Evolutionary conservation across 2,888 invertebrate species (phyloP), one percentile per base, ranked within the genome.

Genomic region (Mycalesis mineus): DNA sequence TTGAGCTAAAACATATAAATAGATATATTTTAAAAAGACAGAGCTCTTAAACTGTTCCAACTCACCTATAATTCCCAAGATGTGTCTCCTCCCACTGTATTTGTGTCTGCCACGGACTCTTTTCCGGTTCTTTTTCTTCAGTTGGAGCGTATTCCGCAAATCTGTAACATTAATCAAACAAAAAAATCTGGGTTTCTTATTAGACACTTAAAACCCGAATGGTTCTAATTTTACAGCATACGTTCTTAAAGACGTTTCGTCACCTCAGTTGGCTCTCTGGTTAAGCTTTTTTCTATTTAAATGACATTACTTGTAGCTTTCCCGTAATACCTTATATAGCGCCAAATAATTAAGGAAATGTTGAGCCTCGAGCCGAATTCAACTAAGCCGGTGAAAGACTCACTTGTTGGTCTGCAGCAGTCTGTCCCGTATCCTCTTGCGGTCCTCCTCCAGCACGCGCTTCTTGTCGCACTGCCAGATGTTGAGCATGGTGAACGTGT

Each of bases 401-500:
- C 42, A 88, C 88, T 85, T 89, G 66, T 84, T 89, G 7, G 92
- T 92, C 68, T 94, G 93, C 50, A 95, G 81, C 60, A 95, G 80
- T 45, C 95, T 84, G 66, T 94, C 94, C 51, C 94, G 90, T 33
- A 95, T 92, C 52, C 95, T 85, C 68, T 92, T 93, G 39, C 94
- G 91, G 73, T 96, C 96, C 71, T 96, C 95, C 31, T 93, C 92
- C 28, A 95, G 68, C 44, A 94, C 91, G 69, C 94, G 92, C 62
- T 91, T 91, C 77, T 94, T 95, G 74, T 95, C 94, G 67, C 93
- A 94, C 67, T 93, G 91, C 71, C 93, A 92, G 22, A 96, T 91
- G 78, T 96, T 95, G 55, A 96, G 91, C 91, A 96, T 93, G 0
- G 92, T 91, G 68, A 96, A 93, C 28, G 96, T 96, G 71, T 96